phyloP scores from a whole-genome alignment of 2,113 vertebrate species.

The Salvelinus sp. region DNA sequence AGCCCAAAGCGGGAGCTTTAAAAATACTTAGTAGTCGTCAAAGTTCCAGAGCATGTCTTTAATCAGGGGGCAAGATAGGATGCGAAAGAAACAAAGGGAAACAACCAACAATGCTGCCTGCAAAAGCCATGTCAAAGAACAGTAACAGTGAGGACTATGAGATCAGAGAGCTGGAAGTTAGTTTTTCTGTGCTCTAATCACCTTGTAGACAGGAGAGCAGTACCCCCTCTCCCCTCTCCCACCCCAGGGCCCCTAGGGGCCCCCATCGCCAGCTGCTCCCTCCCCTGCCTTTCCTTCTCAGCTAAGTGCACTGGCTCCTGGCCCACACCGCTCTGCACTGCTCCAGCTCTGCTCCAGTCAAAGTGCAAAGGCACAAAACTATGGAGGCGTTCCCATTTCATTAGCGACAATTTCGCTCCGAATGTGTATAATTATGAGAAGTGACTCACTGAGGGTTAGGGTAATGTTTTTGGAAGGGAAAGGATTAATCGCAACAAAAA shows the following conservation, averaged over 20 bases:
- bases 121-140: background rate
- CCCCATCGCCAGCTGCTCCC: background rate
- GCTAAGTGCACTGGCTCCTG: constrained; percentile 4
- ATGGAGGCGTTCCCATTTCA: constrained; percentile 8
- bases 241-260: background rate
- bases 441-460: background rate
- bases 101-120: too few species aligned
- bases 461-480: background rate
- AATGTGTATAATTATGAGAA: constrained; percentile 9
- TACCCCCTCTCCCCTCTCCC: background rate
- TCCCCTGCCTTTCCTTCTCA: background rate
- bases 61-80: constrained; percentile 5
- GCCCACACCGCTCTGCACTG: constrained; percentile 2
- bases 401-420: constrained; percentile 3
- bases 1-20: too few species aligned
- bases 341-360: constrained; percentile 10
- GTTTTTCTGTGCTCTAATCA: background rate
- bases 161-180: background rate
- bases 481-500: background rate
- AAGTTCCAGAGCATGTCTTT: too few species aligned
- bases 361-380: background rate
- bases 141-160: background rate
- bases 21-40: too few species aligned
- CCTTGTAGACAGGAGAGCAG: background rate
- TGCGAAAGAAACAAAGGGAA: background rate